Base-by-base conservation (phyloP, 2,888 invertebrate species). In the Melolontha melolontha region DNA sequence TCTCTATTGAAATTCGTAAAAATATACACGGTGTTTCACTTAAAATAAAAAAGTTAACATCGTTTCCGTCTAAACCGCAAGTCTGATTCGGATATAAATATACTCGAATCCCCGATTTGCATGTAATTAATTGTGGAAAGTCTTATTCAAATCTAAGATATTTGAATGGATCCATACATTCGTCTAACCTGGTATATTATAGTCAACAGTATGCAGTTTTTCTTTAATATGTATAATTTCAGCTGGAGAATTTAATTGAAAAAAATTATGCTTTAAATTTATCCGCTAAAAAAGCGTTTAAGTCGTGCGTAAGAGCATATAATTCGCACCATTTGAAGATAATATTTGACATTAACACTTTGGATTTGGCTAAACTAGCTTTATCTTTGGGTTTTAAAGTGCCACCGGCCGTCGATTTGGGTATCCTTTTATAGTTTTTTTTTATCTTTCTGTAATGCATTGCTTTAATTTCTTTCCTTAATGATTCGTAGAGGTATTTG, bases 271-370 rank as follows among this genome's bases (percentile, higher is more conserved):
- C 95, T 84, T 87, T 99, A 49, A 94, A 98, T 84, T 90, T 92
- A 84, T 97, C 97, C 0, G 98, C 95, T 0, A 95, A 96, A 82
- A 97, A 98, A 83, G 99, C 96, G 0, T 98, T 96, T 85, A 98
- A 97, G 82, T 92, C 95, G 2, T 99, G 97, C 82, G 89, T 99
- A 1, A 87, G 98, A 66, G 95, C 99, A 0, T 99, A 99, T 81
- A 97, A 98, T 82, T 97, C 98, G 0, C 98, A 98, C 84, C 93
- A 94, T 79, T 87, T 97, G 76, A 98, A 98, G 82, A 91, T 92
- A 14, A 96, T 98, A 77, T 99, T 96, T 83, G 93, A 98, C 82
- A 91, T 98, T 50, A 91, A 92, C 77, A 95, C 93, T 0, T 85
- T 99, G 73, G 97, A 99, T 82, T 85, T 99, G 79, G 89, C 90